Conservation (phyloP, 2,888 invertebrate species). For the Acanthosepion esculentum region DNA sequence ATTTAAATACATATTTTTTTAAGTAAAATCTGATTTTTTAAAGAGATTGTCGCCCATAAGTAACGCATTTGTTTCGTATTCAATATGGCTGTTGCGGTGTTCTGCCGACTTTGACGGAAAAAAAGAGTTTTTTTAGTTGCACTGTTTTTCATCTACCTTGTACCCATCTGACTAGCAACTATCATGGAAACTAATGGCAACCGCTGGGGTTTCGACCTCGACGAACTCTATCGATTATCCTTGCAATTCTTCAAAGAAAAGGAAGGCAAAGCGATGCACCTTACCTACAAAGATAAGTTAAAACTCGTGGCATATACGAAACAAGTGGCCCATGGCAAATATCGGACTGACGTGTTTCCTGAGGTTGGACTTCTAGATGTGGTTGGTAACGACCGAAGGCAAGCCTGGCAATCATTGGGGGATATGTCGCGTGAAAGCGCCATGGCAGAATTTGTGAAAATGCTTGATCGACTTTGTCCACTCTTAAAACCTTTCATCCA, state of each 20-base stretch:
- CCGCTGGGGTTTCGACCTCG: conserved; percentile 77
- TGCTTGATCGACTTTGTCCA: conserved; percentile 90
- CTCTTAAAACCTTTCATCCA: conserved; percentile 92
- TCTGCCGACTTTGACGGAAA: background rate
- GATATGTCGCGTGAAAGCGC: conserved; percentile 89
- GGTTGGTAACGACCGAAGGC: conserved; percentile 92
- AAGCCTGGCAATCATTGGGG: conserved; percentile 95
- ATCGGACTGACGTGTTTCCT: conserved; percentile 79
- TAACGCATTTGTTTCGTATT: background rate
- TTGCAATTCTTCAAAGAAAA: conserved; percentile 96
- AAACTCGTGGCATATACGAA: conserved; percentile 93
- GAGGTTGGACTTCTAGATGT: conserved; percentile 95
- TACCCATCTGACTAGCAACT: background rate
- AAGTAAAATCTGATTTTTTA: background rate
- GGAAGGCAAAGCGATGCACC: conserved; percentile 95
- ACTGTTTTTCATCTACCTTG: background rate
- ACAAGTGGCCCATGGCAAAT: conserved; percentile 87
- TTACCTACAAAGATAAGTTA: conserved; percentile 94
- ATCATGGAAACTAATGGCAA: conserved; percentile 52
- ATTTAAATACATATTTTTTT: background rate
- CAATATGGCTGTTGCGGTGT: background rate
- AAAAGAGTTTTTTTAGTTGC: background rate
- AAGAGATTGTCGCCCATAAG: background rate
- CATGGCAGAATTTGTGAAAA: conserved; percentile 92
- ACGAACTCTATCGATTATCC: conserved; percentile 91